These are phyloP conservation scores for Brachionus rubens DNA, from an alignment of 1,140 invertebrate species.

Conservation along the genomic window DNA sequence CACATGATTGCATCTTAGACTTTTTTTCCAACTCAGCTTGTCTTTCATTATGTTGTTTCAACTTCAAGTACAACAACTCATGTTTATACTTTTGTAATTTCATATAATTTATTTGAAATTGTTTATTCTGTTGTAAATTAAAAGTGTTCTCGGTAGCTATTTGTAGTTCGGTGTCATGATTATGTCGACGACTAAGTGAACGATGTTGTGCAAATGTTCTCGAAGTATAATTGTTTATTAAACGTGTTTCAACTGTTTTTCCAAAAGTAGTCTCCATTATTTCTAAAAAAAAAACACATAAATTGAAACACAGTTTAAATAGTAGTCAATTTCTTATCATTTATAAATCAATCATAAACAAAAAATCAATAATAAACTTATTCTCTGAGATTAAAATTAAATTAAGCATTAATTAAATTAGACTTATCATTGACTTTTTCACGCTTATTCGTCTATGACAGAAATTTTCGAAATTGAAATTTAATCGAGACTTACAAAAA, in stretches of 20 bases:
- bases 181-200: neutral
- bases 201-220: neutral
- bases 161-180: neutral
- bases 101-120: conserved; percentile 9
- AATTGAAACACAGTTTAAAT: neutral
- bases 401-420: conserved; percentile 39
- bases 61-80: conserved; percentile 12
- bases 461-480: neutral
- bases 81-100: conserved; percentile 17
- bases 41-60: conserved; percentile 2
- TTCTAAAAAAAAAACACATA: neutral
- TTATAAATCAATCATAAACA: conserved; percentile 16
- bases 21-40: neutral
- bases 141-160: conserved; percentile 16
- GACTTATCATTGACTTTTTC: no score
- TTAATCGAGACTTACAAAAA: no score
- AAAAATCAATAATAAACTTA: conserved; percentile 11
- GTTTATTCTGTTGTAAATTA: neutral
- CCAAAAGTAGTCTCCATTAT: conserved; percentile 31
- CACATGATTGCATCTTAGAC: neutral
- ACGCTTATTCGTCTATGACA: no score
- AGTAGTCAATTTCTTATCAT: conserved; percentile 19
- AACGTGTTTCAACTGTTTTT: conserved; percentile 5
- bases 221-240: neutral
- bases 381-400: conserved; percentile 26